Base-by-base conservation (phyloP, 2,888 invertebrate species). In the Drosophila nr. medialis region DNA sequence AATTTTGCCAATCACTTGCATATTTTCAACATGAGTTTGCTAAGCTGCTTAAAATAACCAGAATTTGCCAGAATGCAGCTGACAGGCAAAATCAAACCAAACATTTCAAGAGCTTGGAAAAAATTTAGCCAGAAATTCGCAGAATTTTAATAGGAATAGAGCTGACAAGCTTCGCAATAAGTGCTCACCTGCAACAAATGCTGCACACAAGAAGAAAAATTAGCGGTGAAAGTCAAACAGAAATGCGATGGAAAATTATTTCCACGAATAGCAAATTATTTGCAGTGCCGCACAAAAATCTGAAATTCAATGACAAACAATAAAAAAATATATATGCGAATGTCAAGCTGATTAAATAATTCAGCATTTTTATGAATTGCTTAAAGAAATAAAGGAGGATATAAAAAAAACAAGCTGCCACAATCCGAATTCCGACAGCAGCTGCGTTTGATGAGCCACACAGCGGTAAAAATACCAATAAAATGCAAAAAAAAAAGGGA, bases 391-490 rank as follows among this genome's bases (percentile, higher is more conserved):
- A 32, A 59, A 55, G 13, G 8, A 53, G 54, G 18, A 59, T 30
- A 42, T 15, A 55, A 60, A 45, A 54, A 49, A 45, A 60, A 21
- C 40, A 59, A 63, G 60, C 59, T 63, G 62, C 54, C 64, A 65
- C 74, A 68, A 45, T 65, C 21, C 56, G 50, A 55, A 60, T 59
- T 49, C 27, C 11, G 70, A 50, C 78, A 80, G 80, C 86, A 86
- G 83, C 86, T 86, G 83, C 75, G 62, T 78, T 86, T 80, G 86
- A 86, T 86, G 83, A 75, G 81, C 65, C 82, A 59, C 77, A 64
- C 56, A 58, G 59, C 59, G 62, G 71, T 71, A 56, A 68, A 78
- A 75, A 59, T 59, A 36, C 40, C 64, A 66, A 72, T 59, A 64
- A 74, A 54, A 34, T 70, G 55, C 15, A n/a, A 38, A 29, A 83